Base-by-base conservation (phyloP, 2,888 invertebrate genomes). In the Electrophaes corylata region DNA sequence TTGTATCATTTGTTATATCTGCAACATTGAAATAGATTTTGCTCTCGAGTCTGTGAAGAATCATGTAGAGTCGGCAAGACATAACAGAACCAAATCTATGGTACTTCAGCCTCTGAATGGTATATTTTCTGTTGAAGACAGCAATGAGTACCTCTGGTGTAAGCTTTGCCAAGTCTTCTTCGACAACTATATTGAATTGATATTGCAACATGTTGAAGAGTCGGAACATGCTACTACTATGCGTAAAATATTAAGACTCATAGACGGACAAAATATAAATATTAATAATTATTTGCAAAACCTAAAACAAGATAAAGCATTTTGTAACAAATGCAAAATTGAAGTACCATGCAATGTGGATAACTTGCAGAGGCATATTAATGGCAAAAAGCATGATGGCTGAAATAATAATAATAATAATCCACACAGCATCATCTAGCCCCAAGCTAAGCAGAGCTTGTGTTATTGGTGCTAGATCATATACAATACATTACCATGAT, bases 81-180 rank as follows among this genome's bases (percentile, higher is more conserved):
- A 84, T 49, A 69, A 45, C 59, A 65, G 74, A 66, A 76, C 75
- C 10, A 67, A 75, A 31, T 66, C 79, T 1, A 78, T 83, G 60
- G 75, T 71, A 11, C 68, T 84, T 1, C 83, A 83, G 58, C 81
- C 83, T 6, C 63, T 73, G 20, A 84, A 85, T 58, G 84, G 78
- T 0, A 81, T 85, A 66, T 81, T 83, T 60, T 78, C 81, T 12
- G 77, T 83, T 0, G 75, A 79, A 50, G 72, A 71, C n/a, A 69
- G 54, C 31, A 64, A 73, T 43, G 65, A 73, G n/a, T 75, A 78
- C 19, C 53, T 84, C 4, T 84, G 79, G 80, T 85, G 84, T 49
- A 85, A 84, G 71, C 67, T 85, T 10, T 85, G 84, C 45, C 70
- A 78, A 62, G 61, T 67, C 8, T 83, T 75, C 53, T 76, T 84